A percentile compares a stretch with the other conserved stretches of the same genome.
Evolutionary conservation across 2,113 vertebrate genomes (phyloP).

Genomic region (Cryptomyrus ogoouensis): DNA sequence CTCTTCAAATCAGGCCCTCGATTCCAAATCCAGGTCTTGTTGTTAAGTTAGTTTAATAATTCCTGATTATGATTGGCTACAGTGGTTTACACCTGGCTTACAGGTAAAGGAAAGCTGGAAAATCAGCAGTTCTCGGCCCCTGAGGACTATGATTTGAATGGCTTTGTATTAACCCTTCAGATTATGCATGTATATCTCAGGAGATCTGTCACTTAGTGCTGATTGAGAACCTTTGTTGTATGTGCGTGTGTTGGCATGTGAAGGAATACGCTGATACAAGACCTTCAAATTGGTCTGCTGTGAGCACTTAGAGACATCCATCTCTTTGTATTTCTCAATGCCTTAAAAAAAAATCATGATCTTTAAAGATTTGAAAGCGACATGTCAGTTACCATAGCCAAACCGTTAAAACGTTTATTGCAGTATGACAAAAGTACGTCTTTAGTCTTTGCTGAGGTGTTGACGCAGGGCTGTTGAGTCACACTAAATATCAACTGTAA

Average conservation of each 20-base stretch:
- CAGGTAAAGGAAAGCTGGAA: not conserved
- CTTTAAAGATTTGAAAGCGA: not conserved
- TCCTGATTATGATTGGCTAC: not conserved
- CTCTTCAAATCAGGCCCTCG: not conserved
- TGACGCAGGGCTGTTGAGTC: slow-evolving; percentile 18
- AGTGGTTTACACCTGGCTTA: not conserved
- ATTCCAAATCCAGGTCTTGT: not conserved
- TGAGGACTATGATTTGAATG: not conserved
- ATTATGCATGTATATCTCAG: not conserved
- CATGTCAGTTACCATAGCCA: not conserved
- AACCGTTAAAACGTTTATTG: not conserved
- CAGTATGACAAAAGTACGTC: not conserved
- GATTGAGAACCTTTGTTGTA: not conserved
- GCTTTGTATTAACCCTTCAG: not conserved
- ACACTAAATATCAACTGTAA: not conserved
- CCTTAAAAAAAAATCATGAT: not conserved
- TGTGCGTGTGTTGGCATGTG: not conserved
- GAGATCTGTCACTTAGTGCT: not conserved
- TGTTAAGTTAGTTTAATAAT: not conserved
- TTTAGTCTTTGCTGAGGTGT: slow-evolving; percentile 2
- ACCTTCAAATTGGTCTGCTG: slow-evolving; percentile 31
- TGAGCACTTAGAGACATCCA: slow-evolving; percentile 26
- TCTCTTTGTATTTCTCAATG: not conserved
- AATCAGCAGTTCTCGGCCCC: not conserved
- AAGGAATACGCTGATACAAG: slow-evolving; percentile 22